Conservation (phyloP, 1,140 invertebrate species). For the Pseudomyrmex dendroicus region DNA sequence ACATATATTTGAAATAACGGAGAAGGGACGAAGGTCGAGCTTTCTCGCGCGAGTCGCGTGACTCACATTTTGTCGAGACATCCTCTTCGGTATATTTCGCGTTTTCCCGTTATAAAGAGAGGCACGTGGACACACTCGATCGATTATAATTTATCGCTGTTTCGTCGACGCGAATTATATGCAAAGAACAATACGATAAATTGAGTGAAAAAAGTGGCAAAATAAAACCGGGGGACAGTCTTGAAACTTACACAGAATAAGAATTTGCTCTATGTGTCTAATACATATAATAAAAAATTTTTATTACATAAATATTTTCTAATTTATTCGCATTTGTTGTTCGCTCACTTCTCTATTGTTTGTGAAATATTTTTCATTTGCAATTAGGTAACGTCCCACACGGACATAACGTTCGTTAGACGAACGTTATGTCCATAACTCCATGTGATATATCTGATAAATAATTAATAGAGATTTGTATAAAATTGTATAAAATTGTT, state of each 20-base stretch:
- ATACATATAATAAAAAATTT: not conserved
- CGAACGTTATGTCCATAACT: too few species aligned
- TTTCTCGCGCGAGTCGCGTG: constrained; percentile 32
- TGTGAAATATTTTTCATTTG: not conserved
- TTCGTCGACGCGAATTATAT: too few species aligned
- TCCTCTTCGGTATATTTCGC: constrained; percentile 41
- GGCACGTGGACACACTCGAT: not conserved
- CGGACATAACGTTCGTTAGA: too few species aligned
- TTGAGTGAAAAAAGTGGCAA: too few species aligned
- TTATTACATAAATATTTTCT: not conserved
- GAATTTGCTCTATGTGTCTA: not conserved
- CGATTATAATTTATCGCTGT: not conserved
- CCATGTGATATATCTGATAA: too few species aligned
- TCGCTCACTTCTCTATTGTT: not conserved
- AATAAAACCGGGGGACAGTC: too few species aligned
- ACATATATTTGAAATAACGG: constrained; percentile 64
- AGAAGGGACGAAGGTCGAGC: constrained; percentile 63
- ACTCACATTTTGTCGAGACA: constrained; percentile 48
- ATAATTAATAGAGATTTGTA: too few species aligned
- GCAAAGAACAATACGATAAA: too few species aligned
- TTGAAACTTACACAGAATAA: too few species aligned
- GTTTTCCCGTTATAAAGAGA: constrained; percentile 1
- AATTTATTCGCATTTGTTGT: constrained; percentile 16
- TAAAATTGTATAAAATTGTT: too few species aligned
- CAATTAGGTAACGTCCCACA: not conserved